Base-by-base conservation (phyloP, 2,113 vertebrate genomes). In the Echinops telfairi region DNA sequence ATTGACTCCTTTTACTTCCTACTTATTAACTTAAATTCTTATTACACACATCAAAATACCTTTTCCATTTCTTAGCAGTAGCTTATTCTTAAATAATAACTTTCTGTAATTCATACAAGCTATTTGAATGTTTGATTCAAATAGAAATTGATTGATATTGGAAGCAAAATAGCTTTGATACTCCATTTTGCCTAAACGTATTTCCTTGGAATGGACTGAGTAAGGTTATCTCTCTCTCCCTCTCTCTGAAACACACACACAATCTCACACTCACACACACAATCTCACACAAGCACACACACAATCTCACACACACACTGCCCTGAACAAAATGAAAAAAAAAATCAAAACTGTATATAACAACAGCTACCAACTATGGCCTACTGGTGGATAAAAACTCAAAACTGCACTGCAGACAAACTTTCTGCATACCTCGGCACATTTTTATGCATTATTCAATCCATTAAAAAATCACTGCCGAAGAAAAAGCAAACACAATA, bases 381-480 rank as follows among this genome's bases (percentile, higher is more conserved):
- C 80, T 82, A 15, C 38, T 60, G 1, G 31, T 4, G 20, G 3
- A 77, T 62, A 53, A 76, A 68, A 88, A 0, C 11, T 58, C 38
- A 77, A 77, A 78, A 23, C 1, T 58, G 1, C 22, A 36, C 2
- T 64, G 19, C 20, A 43, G 47, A 9, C 8, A n/a, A 31, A 73
- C 14, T 92, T 93, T 93, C 15, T 29, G 25, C 3, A 31, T 20
- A 53, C 9, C 19, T 43, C 1, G 89, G 70, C 8, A 84, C 23
- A 84, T 62, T 83, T 88, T 89, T 66, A 66, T 95, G 20, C 20
- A 81, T 90, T 81, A 43, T 89, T 89, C 57, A 84, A 33, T 62
- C 3, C 1, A 87, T 82, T 64, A 47, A 62, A 92, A 71, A 71
- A 64, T 86, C 6, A 79, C 22, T 40, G 80, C 31, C 75, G 53